Base-by-base conservation (phyloP, 2,113 vertebrate genomes). In the Oreochromis aureus region DNA sequence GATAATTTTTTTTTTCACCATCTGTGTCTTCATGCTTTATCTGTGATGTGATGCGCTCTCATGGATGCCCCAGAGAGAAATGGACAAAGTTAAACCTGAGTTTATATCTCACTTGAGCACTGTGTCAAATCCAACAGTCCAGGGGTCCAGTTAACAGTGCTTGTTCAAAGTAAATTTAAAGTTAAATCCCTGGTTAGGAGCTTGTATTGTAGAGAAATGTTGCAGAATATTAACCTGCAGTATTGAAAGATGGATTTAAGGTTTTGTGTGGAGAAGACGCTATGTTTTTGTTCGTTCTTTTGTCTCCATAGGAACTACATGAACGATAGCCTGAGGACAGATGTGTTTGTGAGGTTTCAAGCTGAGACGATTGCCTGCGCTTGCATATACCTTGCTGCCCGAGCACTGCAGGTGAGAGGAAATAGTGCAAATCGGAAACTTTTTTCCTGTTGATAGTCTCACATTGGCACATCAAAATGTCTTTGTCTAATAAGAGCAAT, bases 361-460 rank as follows among this genome's bases (percentile, higher is more conserved):
- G 97, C 98, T 9, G 99, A 99, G 95, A 99, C 98, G 1, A 98
- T 99, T 73, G 99, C 99, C 1, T 99, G 98, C 93, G 99, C 99
- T 93, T 99, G 99, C 92, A 99, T 99, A 93, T 99, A 97, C 93
- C 98, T 99, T 2, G 98, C 99, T 90, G 98, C 99, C 69, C 95
- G 98, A 93, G 98, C 98, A 81, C 97, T 99, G 85, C 98, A 99
- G 97, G 99, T 99, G 90, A 85, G 88, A 18, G 22, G 1, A 41
- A 18, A 19, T 2, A 4, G 15, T 2, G 9, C n/a, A 59, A 1
- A 15, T 4, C 15, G 19, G 1, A n/a, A 56, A 27, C 15, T 6
- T 2, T 11, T 18, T 12, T 69, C 10, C 34, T 8, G 6, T 22
- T 15, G 32, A 4, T 53, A n/a, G 18, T 32, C 44, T 19, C 16